Evolutionary conservation across 2,888 invertebrate species (phyloP), one percentile per base, ranked within the genome.

Genomic region (Pecten maximus): DNA sequence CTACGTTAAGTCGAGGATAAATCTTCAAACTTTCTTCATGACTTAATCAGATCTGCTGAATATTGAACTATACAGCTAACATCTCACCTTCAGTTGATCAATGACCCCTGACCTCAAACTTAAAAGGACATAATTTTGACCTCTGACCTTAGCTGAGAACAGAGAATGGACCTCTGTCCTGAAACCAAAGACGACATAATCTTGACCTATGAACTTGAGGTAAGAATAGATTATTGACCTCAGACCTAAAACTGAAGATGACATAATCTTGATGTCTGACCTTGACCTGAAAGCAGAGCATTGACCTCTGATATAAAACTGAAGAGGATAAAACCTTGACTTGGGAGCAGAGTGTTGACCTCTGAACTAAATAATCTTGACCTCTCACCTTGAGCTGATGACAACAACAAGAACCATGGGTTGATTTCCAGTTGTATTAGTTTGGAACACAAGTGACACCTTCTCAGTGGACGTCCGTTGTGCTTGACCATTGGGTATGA

Each of bases 391-490:
- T 8, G 93, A 89, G 91, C 95, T 95, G 89, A 93, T 93, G 19
- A 95, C 93, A 89, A 94, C 94, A 16, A 93, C 91, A 40, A 96
- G 92, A 2, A 94, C 92, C 92, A 94, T 93, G 15, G 93, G 92
- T 23, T 92, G 74, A 0, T 89, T 90, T 1, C 88, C 87, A 0
- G 89, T 90, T 86, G 90, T 87, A 40, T 91, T 91, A 2, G 93
- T 92, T 89, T 94, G 93, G 91, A 95, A 95, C 39, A 94, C 91
- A 19, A 95, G 92, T 23, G 94, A 93, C 10, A 95, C 90, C 23
- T 93, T 92, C 90, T 95, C 95, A 54, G 92, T 93, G 3, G 86
- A 92, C 40, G 94, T 95, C 74, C 91, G 91, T 39, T 90, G 90
- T n/a, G 93, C 93, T 28, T 91, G 89, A 19, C 90, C 91, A n/a